A percentile compares a stretch with the other conserved stretches of the same genome.
Evolutionary conservation across 2,888 invertebrate species (phyloP).

Genomic region (Catocala sponsa): DNA sequence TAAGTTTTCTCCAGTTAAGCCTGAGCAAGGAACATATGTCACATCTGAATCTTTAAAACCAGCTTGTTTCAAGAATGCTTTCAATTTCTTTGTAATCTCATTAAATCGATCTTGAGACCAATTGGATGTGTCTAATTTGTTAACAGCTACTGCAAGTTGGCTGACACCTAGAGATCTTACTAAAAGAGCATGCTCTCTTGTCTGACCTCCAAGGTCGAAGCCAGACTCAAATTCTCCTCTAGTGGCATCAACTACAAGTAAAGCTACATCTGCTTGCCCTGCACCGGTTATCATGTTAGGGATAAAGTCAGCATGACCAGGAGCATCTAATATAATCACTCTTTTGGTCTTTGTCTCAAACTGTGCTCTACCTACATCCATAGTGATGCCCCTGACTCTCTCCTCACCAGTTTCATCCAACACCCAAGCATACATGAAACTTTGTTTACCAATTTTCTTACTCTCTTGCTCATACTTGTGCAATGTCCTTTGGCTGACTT

Average conservation of each 20-base stretch:
- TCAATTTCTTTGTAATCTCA: conserved; percentile 95
- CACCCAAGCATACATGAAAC: conserved; percentile 99
- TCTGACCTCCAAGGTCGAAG: conserved; percentile 99
- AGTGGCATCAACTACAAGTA: conserved; percentile 98
- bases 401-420: conserved; percentile 99
- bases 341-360: conserved; percentile 96
- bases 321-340: conserved; percentile 97
- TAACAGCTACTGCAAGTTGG: conserved; percentile 97
- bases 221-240: conserved; percentile 99
- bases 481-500: conserved; percentile 95
- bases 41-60: conserved; percentile 96
- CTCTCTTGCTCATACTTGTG: conserved; percentile 99
- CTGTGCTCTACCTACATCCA: conserved; percentile 98
- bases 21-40: conserved; percentile 97
- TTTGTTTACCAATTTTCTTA: conserved; percentile 98
- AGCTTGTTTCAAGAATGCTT: conserved; percentile 95
- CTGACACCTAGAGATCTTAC: conserved; percentile 96
- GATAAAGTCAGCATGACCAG: conserved; percentile 99
- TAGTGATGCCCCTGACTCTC: conserved; percentile 98
- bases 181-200: conserved; percentile 98
- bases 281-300: conserved; percentile 99
- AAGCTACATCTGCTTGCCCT: conserved; percentile 98
- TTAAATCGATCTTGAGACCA: conserved; percentile 97
- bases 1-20: conserved; percentile 98
- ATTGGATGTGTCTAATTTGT: conserved; percentile 98